Evolutionary conservation across 2,888 invertebrate genomes (phyloP).

Genomic region (Ornithoptera alexandrae): DNA sequence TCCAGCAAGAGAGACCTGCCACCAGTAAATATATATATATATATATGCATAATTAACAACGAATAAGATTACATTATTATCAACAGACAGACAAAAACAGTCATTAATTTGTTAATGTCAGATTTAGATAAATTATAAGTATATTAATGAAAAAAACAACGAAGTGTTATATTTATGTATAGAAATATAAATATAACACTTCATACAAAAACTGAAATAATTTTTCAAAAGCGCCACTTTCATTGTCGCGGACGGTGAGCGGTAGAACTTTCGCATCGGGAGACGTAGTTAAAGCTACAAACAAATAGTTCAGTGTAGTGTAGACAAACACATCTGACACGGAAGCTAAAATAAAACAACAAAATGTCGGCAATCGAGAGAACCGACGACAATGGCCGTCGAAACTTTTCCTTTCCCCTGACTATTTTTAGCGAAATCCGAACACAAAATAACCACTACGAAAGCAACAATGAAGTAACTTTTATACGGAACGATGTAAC

Average conservation of each 20-base stretch:
- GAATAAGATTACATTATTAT: neutral
- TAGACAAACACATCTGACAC: neutral
- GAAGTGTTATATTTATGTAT: too few species aligned
- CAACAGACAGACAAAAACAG: neutral
- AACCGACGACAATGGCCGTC: slow-evolving; percentile 7
- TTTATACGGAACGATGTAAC: slow-evolving; percentile 18
- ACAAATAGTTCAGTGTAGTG: neutral
- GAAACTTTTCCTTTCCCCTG: slow-evolving; percentile 16
- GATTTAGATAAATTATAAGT: neutral
- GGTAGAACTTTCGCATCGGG: neutral
- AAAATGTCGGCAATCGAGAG: slow-evolving; percentile 5
- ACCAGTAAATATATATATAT: too few species aligned
- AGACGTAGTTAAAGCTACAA: neutral
- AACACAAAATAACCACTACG: slow-evolving; percentile 15
- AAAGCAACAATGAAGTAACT: slow-evolving; percentile 23
- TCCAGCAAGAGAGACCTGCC: too few species aligned
- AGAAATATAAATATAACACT: too few species aligned
- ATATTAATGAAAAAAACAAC: too few species aligned
- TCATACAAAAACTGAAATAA: neutral
- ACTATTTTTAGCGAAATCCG: slow-evolving; percentile 18
- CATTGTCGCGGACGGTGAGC: neutral
- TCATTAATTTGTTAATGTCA: neutral
- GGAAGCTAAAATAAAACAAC: slow-evolving; percentile 4
- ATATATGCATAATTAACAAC: too few species aligned
- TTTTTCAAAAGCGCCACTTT: neutral